phyloP scores from a whole-genome alignment of 2,113 vertebrate genomes.

The Tympanuchus pallidicinctus region DNA sequence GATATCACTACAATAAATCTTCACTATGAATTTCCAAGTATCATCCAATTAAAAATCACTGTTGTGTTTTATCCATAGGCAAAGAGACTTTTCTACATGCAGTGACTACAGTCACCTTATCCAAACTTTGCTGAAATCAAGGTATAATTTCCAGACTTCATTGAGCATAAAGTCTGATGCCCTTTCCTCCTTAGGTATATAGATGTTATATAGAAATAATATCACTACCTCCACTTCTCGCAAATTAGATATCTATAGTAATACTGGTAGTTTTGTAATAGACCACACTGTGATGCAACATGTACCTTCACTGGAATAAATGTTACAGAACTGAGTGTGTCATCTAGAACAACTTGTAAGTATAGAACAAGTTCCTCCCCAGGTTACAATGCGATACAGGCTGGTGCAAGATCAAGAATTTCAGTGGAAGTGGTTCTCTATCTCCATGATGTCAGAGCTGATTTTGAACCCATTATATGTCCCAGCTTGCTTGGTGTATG shows the following conservation, averaged over 20 bases:
- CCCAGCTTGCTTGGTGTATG: background rate
- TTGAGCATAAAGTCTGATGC: background rate
- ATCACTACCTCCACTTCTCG: background rate
- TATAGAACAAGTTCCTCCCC: background rate
- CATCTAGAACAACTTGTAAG: background rate
- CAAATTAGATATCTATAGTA: background rate
- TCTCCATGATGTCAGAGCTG: background rate
- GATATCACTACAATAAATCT: background rate
- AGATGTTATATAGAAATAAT: background rate
- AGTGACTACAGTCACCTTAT: background rate
- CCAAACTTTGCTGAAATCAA: background rate
- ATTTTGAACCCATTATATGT: background rate
- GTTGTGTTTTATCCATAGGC: background rate
- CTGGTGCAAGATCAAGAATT: background rate
- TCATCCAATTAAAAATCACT: background rate
- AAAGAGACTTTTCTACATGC: background rate
- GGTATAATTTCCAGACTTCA: background rate
- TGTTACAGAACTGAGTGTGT: background rate
- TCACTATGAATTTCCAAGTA: background rate
- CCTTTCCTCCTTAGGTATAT: background rate
- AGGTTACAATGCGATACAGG: background rate
- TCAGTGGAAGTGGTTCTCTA: background rate
- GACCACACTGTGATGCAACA: background rate
- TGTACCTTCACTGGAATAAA: background rate
- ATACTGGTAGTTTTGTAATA: background rate